A percentile compares a stretch with the other conserved stretches of the same genome.
phyloP scores from a whole-genome alignment of 1,140 invertebrate species.

The Apis mellifera region DNA sequence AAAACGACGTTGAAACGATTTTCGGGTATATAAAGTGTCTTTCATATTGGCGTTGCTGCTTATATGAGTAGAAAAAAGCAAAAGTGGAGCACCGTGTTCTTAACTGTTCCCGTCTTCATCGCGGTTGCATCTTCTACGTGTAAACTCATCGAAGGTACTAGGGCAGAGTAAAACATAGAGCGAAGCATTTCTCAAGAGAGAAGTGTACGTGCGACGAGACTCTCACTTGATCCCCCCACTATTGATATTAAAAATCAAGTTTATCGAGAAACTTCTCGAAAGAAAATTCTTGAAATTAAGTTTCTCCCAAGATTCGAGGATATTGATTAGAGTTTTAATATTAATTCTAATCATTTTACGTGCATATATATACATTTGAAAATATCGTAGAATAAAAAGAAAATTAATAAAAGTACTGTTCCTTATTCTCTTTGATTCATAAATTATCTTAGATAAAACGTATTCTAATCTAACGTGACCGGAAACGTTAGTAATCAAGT shows the following conservation, averaged over 20 bases:
- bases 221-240: not conserved
- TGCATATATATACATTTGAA: too few species aligned
- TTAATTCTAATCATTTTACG: too few species aligned
- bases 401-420: too few species aligned
- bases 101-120: slow-evolving; percentile 1
- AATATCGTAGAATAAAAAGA: too few species aligned
- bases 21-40: not conserved
- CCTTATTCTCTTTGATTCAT: too few species aligned
- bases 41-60: not conserved
- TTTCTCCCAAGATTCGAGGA: too few species aligned
- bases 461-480: too few species aligned
- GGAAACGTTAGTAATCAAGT: too few species aligned
- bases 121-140: not conserved
- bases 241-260: not conserved
- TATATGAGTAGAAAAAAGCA: too few species aligned
- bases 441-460: too few species aligned
- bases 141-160: not conserved
- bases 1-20: too few species aligned
- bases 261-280: not conserved
- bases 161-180: not conserved
- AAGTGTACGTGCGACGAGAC: not conserved
- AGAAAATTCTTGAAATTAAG: not conserved
- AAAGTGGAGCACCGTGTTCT: not conserved
- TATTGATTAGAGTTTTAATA: not conserved
- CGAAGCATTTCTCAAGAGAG: slow-evolving; percentile 6